Conservation (phyloP, 2,113 vertebrate genomes). For the Grammomys surdaster region DNA sequence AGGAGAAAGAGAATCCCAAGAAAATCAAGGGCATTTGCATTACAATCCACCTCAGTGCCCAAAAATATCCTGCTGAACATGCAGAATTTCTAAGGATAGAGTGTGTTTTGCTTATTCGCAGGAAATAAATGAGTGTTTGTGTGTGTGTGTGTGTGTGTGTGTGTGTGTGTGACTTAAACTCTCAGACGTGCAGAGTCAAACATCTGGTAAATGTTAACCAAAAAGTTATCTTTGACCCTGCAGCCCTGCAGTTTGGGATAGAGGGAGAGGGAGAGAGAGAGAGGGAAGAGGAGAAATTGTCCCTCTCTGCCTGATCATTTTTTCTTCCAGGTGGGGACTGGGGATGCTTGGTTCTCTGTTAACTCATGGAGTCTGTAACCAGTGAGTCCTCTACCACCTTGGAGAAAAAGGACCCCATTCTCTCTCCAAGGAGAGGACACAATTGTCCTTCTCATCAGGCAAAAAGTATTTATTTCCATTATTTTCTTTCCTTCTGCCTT, state of each 20-base stretch:
- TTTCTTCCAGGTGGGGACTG: background rate
- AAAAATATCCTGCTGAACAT: slow-evolving; percentile 81
- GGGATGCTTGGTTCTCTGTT: background rate
- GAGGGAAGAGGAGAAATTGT: too few relatives aligned
- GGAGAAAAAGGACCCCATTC: background rate
- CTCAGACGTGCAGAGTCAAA: background rate
- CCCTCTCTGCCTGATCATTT: background rate
- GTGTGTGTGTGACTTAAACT: slow-evolving; percentile 47
- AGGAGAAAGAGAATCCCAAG: slow-evolving; percentile 80
- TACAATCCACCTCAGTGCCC: slow-evolving; percentile 82
- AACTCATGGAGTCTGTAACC: background rate
- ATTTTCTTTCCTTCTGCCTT: background rate
- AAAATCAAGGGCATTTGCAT: slow-evolving; percentile 84
- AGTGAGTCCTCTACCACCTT: background rate
- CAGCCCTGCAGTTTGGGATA: background rate
- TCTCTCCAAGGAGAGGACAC: background rate
- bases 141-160: background rate
- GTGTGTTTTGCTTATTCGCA: slow-evolving; percentile 75
- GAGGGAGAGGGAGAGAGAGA: background rate
- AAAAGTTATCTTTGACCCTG: background rate
- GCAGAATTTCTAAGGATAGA: slow-evolving; percentile 73
- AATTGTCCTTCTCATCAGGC: background rate
- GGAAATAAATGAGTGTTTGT: slow-evolving; percentile 59
- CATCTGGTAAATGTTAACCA: background rate
- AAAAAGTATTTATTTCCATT: background rate